Evolutionary conservation across 2,888 invertebrate genomes (phyloP).

Genomic region (Amorpha juglandis): DNA sequence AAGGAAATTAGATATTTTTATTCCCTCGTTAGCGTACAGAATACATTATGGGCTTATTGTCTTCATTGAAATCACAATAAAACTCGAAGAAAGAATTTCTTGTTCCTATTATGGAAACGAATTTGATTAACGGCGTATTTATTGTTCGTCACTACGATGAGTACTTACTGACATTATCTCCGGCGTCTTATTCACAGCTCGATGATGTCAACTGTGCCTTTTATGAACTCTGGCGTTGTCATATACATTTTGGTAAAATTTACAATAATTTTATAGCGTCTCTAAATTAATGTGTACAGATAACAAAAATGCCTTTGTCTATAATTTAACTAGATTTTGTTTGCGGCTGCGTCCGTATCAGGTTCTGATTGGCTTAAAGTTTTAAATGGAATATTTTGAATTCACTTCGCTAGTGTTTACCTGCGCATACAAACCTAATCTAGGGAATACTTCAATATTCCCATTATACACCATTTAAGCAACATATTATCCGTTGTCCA

Average conservation of each 20-base stretch:
- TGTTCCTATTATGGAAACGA: not conserved
- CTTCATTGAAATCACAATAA: slow-evolving; percentile 11
- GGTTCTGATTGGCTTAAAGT: not conserved
- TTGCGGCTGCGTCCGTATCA: not conserved
- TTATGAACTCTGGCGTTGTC: slow-evolving; percentile 39
- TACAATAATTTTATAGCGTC: not conserved
- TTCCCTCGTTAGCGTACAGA: slow-evolving; percentile 27
- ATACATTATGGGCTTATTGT: slow-evolving; percentile 12
- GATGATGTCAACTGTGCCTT: slow-evolving; percentile 58
- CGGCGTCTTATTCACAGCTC: slow-evolving; percentile 55
- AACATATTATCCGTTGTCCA: too few relatives aligned
- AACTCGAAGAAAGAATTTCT: not conserved
- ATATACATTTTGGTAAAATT: slow-evolving; percentile 13
- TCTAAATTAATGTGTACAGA: not conserved
- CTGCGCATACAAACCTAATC: too few relatives aligned
- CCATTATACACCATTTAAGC: too few relatives aligned
- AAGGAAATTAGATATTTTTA: slow-evolving; percentile 27
- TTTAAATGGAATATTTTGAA: too few relatives aligned
- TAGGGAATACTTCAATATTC: too few relatives aligned
- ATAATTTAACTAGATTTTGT: not conserved
- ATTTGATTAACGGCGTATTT: not conserved
- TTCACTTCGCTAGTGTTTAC: too few relatives aligned
- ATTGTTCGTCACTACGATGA: not conserved
- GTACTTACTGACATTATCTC: slow-evolving; percentile 47
- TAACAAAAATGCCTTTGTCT: not conserved